Evolutionary conservation across 2,113 vertebrate genomes (phyloP).

Genomic region (Dendrocopos noguchii): DNA sequence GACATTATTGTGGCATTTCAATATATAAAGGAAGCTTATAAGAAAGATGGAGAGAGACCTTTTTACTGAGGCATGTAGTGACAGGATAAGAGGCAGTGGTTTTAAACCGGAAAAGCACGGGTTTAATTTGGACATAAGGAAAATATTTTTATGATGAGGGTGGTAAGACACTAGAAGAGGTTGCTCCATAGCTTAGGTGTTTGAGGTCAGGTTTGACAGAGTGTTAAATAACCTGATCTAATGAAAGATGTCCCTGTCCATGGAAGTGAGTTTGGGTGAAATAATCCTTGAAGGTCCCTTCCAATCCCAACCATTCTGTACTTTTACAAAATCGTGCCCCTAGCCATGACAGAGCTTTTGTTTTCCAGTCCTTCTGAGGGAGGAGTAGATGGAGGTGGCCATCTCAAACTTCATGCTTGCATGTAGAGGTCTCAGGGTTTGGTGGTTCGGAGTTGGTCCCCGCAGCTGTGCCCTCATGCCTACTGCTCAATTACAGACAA

Average conservation of each 20-base stretch:
- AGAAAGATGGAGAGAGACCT: neutral
- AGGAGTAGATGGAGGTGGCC: neutral
- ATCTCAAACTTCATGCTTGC: neutral
- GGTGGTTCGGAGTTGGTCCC: neutral
- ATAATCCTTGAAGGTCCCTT: neutral
- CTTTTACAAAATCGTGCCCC: neutral
- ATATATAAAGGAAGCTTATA: neutral
- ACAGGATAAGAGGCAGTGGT: neutral
- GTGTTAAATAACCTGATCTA: neutral
- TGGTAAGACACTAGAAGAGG: neutral
- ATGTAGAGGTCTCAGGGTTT: neutral
- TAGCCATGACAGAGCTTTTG: neutral
- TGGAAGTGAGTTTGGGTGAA: neutral
- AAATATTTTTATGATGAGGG: neutral
- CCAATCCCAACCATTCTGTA: neutral
- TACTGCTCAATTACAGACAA: neutral
- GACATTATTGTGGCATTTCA: neutral
- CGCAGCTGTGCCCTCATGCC: rapidly evolving
- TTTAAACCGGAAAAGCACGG: neutral
- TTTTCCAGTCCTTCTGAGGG: neutral
- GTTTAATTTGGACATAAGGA: neutral
- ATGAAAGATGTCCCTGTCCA: neutral
- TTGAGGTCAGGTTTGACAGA: neutral
- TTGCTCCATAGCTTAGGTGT: neutral
- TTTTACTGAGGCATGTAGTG: neutral